A percentile compares a stretch with the other conserved stretches of the same genome.
These are phyloP conservation scores for Diplosoma virens DNA, from an alignment of 23 tunicate species.

Conservation along the genomic window DNA sequence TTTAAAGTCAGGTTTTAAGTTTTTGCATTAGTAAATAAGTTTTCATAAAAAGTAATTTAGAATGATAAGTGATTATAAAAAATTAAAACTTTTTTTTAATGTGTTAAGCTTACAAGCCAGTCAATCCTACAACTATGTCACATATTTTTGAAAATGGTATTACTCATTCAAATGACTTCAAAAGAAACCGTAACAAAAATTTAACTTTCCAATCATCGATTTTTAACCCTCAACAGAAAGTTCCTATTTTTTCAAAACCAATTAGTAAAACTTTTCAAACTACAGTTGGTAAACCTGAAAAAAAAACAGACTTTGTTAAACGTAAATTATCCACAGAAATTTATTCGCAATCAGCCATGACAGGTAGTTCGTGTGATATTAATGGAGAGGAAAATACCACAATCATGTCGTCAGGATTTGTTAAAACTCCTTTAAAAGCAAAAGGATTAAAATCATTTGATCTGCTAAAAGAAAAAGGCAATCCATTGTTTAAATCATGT, in stretches of 20 bases:
- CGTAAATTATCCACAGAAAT: neutral
- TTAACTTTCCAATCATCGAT: constrained; percentile 2
- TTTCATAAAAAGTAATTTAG: neutral
- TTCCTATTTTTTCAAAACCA: neutral
- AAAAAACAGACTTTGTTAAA: neutral
- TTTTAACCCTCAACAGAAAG: neutral
- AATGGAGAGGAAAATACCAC: neutral
- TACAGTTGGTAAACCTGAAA: neutral
- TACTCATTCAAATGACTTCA: neutral
- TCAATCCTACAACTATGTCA: constrained; percentile 38
- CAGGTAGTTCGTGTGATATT: constrained; percentile 10
- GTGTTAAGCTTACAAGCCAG: constrained; percentile 43
- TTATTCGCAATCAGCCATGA: neutral
- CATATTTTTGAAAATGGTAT: neutral
- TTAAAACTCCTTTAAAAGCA: neutral
- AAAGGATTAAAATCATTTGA: too few species aligned
- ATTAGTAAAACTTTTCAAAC: constrained; percentile 8
- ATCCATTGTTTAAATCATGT: neutral
- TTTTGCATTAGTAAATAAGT: too few species aligned
- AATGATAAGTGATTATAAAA: neutral
- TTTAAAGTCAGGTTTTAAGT: too few species aligned
- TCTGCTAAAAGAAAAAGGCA: too few species aligned
- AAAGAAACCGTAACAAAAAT: neutral
- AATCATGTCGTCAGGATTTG: constrained; percentile 12
- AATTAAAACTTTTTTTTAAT: neutral